Conservation (phyloP, 2,797 vertebrate species). For the Linurgus olivaceus region DNA sequence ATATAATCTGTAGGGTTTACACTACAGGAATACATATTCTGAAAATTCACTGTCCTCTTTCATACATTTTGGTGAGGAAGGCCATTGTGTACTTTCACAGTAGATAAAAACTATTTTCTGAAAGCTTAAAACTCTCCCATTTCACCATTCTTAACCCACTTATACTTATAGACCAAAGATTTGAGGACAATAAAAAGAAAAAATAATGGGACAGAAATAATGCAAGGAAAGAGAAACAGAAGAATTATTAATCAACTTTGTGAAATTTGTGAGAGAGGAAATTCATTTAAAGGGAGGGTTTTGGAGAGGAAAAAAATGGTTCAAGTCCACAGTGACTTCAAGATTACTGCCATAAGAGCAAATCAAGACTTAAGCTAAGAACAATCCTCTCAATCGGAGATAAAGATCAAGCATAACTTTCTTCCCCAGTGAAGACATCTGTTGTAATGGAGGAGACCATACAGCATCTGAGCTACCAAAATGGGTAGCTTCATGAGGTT, state of each 20-base stretch:
- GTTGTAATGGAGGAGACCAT: not conserved
- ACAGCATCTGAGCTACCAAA: not conserved
- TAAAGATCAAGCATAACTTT: not conserved
- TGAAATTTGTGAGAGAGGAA: not conserved
- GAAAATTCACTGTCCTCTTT: not conserved
- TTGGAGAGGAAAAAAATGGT: not conserved
- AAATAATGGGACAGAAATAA: not conserved
- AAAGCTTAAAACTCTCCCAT: not conserved
- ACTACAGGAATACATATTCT: not conserved
- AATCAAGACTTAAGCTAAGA: not conserved
- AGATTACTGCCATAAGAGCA: not conserved
- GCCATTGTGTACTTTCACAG: not conserved
- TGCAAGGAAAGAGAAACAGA: not conserved
- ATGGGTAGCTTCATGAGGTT: not conserved
- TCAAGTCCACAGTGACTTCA: not conserved
- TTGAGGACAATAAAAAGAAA: not conserved
- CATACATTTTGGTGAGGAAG: not conserved
- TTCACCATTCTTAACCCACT: not conserved
- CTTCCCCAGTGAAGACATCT: not conserved
- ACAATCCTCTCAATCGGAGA: not conserved
- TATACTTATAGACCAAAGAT: not conserved
- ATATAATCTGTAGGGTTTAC: not conserved
- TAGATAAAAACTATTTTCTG: not conserved
- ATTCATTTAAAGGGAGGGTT: not conserved
- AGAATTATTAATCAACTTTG: not conserved